These are phyloP conservation scores for Phymatocera aterrima DNA, from an alignment of 2,888 invertebrate species.

Conservation along the genomic window DNA sequence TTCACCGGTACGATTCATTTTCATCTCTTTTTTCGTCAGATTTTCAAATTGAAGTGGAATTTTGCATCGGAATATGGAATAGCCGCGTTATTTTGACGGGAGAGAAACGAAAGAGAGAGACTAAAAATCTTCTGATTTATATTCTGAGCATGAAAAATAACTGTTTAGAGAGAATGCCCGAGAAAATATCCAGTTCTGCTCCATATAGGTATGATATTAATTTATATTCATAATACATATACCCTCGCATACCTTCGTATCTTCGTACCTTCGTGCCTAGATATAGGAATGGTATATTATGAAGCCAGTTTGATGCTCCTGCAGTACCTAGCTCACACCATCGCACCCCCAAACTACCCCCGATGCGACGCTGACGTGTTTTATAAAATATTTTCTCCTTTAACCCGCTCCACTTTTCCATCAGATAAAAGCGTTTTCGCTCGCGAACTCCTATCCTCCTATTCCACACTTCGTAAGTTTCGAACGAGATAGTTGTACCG, in stretches of 20 bases:
- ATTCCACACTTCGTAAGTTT: neutral
- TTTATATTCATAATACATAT: too few relatives aligned
- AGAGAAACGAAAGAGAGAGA: too few relatives aligned
- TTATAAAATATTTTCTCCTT: constrained; percentile 31
- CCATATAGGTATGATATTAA: too few relatives aligned
- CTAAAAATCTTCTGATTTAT: too few relatives aligned
- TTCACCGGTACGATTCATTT: too few relatives aligned
- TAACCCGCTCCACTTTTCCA: constrained; percentile 10
- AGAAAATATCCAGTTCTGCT: too few relatives aligned
- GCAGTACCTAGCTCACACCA: neutral
- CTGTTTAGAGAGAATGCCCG: too few relatives aligned
- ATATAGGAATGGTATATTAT: neutral
- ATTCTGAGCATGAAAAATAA: too few relatives aligned
- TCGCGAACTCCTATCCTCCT: neutral
- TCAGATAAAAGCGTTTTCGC: constrained; percentile 35
- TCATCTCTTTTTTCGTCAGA: too few relatives aligned
- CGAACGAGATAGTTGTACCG: neutral
- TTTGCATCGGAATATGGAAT: too few relatives aligned
- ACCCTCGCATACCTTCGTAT: neutral
- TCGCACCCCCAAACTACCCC: neutral
- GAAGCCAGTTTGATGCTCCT: constrained; percentile 4
- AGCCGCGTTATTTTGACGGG: too few relatives aligned
- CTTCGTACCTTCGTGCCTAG: neutral
- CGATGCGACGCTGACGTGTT: constrained; percentile 7
- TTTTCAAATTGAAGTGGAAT: too few relatives aligned